phyloP scores from a whole-genome alignment of 2,888 invertebrate genomes.

The Acleris cristana region DNA sequence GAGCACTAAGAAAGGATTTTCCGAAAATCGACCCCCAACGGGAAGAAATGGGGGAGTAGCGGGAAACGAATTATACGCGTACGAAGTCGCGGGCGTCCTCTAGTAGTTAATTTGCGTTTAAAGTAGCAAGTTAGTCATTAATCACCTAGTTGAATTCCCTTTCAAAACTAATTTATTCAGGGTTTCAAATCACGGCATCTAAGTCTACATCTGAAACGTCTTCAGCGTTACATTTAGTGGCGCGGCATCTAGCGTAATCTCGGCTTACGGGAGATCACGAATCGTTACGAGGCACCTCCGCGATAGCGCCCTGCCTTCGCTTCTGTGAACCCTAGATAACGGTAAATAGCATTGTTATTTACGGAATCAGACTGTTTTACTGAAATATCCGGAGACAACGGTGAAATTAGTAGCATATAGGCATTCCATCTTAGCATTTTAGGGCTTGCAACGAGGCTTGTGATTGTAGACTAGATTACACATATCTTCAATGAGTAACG shows the following conservation, averaged over 20 bases:
- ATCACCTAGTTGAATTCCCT: neutral
- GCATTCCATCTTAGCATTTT: too few relatives aligned
- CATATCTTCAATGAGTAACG: too few relatives aligned
- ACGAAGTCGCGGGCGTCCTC: too few relatives aligned
- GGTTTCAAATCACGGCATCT: constrained; percentile 4
- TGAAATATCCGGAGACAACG: neutral
- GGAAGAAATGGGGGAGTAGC: too few relatives aligned
- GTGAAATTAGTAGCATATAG: too few relatives aligned
- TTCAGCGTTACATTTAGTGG: constrained; percentile 57
- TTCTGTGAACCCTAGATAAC: constrained; percentile 43
- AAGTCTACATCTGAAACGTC: constrained; percentile 38
- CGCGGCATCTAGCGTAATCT: constrained; percentile 72
- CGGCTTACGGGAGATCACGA: constrained; percentile 72
- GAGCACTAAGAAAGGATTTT: too few relatives aligned
- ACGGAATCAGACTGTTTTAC: constrained; percentile 6
- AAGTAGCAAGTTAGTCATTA: too few relatives aligned
- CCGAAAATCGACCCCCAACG: too few relatives aligned
- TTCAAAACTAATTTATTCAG: constrained; percentile 21
- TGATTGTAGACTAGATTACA: too few relatives aligned
- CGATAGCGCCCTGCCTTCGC: constrained; percentile 60
- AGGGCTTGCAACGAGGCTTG: too few relatives aligned
- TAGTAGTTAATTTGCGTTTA: too few relatives aligned
- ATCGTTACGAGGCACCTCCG: constrained; percentile 56
- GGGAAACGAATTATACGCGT: too few relatives aligned
- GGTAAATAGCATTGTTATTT: neutral